A percentile compares a stretch with the other conserved stretches of the same genome.
These are phyloP conservation scores for Catharus minimus DNA, from an alignment of 2,113 vertebrate genomes.

Conservation along the genomic window DNA sequence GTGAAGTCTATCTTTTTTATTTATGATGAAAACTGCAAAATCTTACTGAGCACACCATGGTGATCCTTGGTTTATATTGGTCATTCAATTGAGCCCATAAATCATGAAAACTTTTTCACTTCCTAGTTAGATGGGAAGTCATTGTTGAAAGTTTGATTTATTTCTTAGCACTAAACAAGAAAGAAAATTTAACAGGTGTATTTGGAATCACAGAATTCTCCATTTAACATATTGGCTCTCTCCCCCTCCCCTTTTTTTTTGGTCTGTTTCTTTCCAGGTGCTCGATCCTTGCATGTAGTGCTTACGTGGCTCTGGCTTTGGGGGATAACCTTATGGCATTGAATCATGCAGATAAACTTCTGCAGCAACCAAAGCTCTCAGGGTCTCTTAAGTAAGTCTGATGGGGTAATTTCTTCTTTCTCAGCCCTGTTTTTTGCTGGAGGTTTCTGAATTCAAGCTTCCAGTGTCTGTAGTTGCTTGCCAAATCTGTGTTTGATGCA, in stretches of 20 bases:
- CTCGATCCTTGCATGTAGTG: conserved; percentile 93
- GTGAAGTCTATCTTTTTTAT: background rate
- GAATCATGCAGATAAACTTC: conserved; percentile 93
- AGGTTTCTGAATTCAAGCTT: background rate
- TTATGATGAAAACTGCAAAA: background rate
- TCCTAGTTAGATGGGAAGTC: background rate
- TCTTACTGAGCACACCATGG: background rate
- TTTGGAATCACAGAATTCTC: conserved; percentile 20
- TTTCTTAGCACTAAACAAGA: background rate
- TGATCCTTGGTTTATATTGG: background rate
- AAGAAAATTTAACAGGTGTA: background rate
- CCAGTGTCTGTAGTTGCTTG: background rate
- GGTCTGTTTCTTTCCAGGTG: conserved; percentile 76
- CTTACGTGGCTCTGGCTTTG: conserved; percentile 92
- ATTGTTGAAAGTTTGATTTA: background rate
- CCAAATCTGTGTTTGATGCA: background rate
- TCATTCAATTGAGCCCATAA: background rate
- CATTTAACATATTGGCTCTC: background rate
- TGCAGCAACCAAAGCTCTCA: conserved; percentile 93
- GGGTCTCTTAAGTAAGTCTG: conserved; percentile 94
- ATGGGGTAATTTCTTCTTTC: background rate
- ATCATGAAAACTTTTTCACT: background rate
- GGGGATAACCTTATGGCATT: conserved; percentile 97
- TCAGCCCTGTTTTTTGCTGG: background rate
- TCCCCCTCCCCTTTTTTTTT: background rate